These are phyloP conservation scores for Panopea generosa DNA, from an alignment of 2,888 invertebrate genomes.

Conservation along the genomic window DNA sequence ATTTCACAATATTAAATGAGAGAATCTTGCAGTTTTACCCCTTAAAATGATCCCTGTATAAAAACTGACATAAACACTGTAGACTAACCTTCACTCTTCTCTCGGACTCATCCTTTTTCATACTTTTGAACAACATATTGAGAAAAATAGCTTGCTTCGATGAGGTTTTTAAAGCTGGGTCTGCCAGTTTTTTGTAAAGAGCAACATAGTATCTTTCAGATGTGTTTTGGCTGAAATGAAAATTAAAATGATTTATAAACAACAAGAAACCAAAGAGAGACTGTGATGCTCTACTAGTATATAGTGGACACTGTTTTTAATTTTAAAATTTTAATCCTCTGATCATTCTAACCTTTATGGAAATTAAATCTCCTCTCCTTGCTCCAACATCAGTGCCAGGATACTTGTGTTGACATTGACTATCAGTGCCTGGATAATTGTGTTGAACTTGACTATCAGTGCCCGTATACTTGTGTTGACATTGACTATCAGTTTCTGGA, in stretches of 20 bases:
- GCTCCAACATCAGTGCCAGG: too few species aligned
- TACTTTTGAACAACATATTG: constrained; percentile 94
- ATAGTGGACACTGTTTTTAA: neutral
- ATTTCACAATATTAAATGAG: too few species aligned
- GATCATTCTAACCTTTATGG: too few species aligned
- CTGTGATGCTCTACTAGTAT: neutral
- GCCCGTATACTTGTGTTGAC: too few species aligned
- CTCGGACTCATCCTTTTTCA: constrained; percentile 91
- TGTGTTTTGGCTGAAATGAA: constrained; percentile 81
- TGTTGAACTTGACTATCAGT: neutral
- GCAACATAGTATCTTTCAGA: constrained; percentile 90
- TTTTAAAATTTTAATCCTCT: too few species aligned
- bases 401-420: too few species aligned
- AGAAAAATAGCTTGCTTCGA: constrained; percentile 90
- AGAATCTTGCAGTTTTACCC: too few species aligned
- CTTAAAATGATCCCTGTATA: too few species aligned
- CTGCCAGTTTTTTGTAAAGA: constrained; percentile 94
- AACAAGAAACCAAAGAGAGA: too few species aligned
- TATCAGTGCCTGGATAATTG: neutral
- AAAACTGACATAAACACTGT: too few species aligned
- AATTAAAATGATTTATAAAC: neutral
- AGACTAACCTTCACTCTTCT: constrained; percentile 87
- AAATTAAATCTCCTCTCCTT: too few species aligned
- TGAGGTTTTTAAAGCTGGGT: constrained; percentile 89
- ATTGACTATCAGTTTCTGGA: neutral